Conservation (phyloP, 2,888 invertebrate species). For the Cyrtodaria siliqua region DNA sequence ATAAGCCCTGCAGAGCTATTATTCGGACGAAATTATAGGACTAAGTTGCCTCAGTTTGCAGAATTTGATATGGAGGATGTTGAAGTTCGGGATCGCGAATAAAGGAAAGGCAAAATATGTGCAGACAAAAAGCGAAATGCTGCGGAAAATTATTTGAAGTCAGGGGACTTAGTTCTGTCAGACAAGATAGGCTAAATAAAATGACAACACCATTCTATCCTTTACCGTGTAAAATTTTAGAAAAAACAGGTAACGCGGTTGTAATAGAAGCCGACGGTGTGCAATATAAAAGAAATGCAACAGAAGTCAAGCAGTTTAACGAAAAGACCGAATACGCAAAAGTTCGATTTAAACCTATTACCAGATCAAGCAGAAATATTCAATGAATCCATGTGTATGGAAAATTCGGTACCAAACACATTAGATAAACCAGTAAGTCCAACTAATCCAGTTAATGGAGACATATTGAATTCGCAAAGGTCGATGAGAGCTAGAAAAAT, state of each 20-base stretch:
- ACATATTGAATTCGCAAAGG: too few relatives aligned
- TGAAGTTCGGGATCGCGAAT: constrained; percentile 34
- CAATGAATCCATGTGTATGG: too few relatives aligned
- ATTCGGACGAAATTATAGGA: constrained; percentile 40
- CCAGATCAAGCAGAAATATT: too few relatives aligned
- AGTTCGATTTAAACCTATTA: constrained; percentile 60
- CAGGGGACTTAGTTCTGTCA: constrained; percentile 35
- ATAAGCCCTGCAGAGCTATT: constrained; percentile 30
- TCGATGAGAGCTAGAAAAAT: too few relatives aligned
- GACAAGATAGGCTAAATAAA: constrained; percentile 33
- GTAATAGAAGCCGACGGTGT: too few relatives aligned
- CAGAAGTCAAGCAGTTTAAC: constrained; percentile 20
- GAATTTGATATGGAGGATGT: not conserved
- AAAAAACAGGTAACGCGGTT: not conserved
- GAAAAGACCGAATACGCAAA: constrained; percentile 15
- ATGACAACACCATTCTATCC: constrained; percentile 32
- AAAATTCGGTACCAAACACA: too few relatives aligned
- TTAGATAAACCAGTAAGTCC: too few relatives aligned
- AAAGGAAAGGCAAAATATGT: constrained; percentile 42
- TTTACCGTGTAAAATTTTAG: not conserved
- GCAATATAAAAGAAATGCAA: constrained; percentile 19
- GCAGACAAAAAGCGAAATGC: constrained; percentile 36
- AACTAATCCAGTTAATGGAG: too few relatives aligned
- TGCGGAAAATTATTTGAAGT: constrained; percentile 29
- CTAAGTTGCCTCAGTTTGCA: constrained; percentile 38